These are phyloP conservation scores for Pelochelys cantorii DNA, from an alignment of 2,797 vertebrate species.

Conservation along the genomic window DNA sequence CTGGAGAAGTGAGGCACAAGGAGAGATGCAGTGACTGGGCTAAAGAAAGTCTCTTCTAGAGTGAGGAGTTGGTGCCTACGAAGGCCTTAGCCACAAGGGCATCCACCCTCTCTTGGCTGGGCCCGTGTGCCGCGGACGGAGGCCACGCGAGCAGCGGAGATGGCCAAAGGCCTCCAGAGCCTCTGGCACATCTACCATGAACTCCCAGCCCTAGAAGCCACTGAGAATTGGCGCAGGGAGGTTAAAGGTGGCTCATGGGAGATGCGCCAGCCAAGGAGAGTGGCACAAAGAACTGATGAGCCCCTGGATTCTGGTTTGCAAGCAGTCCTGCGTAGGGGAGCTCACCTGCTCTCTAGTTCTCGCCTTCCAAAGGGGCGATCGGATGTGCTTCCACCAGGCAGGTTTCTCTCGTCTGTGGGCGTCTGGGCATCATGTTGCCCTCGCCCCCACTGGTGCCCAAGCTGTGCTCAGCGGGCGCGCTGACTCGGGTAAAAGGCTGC, in stretches of 20 bases:
- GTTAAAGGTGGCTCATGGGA: not conserved
- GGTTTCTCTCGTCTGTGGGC: not conserved
- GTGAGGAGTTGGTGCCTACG: not conserved
- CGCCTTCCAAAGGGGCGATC: constrained; percentile 4
- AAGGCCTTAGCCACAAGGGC: too few relatives aligned
- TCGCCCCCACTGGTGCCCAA: too few relatives aligned
- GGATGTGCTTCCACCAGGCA: not conserved
- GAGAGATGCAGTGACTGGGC: not conserved
- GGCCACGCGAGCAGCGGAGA: not conserved
- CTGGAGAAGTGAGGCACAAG: not conserved
- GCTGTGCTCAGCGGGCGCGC: not conserved
- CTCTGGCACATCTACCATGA: not conserved
- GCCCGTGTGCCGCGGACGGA: not conserved
- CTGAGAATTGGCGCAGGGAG: not conserved
- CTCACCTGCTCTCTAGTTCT: not conserved
- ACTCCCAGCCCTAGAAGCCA: not conserved
- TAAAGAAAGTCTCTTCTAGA: not conserved
- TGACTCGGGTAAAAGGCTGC: not conserved
- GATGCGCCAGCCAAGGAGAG: not conserved
- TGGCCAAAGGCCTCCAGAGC: not conserved
- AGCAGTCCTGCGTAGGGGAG: not conserved
- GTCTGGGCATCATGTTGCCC: not conserved
- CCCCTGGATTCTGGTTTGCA: not conserved
- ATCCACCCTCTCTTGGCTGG: not conserved
- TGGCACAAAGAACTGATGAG: not conserved